Evolutionary conservation across 2,797 vertebrate genomes (phyloP).

Genomic region (Helarctos malayanus): DNA sequence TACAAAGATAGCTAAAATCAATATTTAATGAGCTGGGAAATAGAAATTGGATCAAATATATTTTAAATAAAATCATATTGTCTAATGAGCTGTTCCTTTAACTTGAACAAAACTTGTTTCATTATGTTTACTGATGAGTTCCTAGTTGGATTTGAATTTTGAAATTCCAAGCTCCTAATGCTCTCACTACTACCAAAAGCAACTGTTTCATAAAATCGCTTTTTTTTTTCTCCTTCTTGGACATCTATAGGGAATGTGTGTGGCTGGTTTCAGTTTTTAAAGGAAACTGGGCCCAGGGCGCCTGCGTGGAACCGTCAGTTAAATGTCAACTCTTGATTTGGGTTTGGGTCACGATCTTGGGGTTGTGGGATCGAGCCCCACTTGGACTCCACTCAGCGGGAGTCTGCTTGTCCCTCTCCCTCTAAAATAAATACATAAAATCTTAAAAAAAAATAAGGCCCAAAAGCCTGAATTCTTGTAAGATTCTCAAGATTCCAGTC

Average conservation of each 20-base stretch:
- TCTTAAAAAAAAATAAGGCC: neutral
- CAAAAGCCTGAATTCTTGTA: neutral
- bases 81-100: neutral
- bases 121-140: neutral
- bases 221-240: neutral
- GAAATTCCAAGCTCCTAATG: neutral
- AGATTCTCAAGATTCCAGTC: neutral
- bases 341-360: neutral
- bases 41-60: neutral
- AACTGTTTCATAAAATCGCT: neutral
- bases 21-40: neutral
- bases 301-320: neutral
- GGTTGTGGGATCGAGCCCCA: neutral
- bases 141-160: conserved; percentile 36
- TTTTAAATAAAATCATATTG: conserved; percentile 1
- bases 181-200: neutral
- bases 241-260: neutral
- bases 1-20: neutral
- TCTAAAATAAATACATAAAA: neutral
- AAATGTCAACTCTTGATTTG: neutral
- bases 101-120: neutral
- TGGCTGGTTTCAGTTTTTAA: conserved; percentile 29
- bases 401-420: neutral
- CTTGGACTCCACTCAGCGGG: neutral
- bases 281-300: neutral